Base-by-base conservation (phyloP, 2,888 invertebrate genomes). In the Sphaerophoria taeniata region DNA sequence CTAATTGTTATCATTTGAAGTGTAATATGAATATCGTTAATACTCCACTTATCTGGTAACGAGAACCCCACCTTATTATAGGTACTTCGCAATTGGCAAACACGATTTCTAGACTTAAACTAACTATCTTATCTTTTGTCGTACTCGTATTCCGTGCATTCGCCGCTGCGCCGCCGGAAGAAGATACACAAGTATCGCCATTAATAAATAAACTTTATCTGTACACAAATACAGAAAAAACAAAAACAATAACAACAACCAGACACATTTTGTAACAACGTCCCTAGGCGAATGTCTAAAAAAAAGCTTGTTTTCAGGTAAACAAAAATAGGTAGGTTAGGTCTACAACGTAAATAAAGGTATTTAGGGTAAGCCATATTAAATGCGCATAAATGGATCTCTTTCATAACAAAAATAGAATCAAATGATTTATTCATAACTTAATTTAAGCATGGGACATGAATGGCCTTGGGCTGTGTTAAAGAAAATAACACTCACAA, bases 141-240 rank as follows among this genome's bases (percentile, higher is more conserved):
- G 14, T 16, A 14, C 0, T 7, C 24, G 14, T 39, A 39, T 39
- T 6, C 5, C 4, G 36, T 36, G 6, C 36, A 36, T 36, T 4
- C 6, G 6, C 6, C 4, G 4, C 2, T 43, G 33, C 36, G 9
- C 63, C 69, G 69, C 80, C 84, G 84, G 84, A 85, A 85, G 81
- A 81, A 69, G 84, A 81, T 81, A 84, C 67, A 74, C n/a, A 33
- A 39, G 70, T 65, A 70, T 36, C 39, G 63, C 51, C 56, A 69
- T 36, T 70, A 70, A 65, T 79, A 70, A 69, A 80, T 65, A 80
- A 71, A 72, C 67, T 84, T 80, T 84, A 75, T 67, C 78, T 55
- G 47, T 58, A 53, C 49, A 72, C 65, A 65, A 16, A 24, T 7
- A 2, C 2, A 24, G 2, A 11, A 60, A 43, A 39, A 53, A 53